Base-by-base conservation (phyloP, 2,888 invertebrate genomes). In the Dyspetes luteomarginatus region DNA sequence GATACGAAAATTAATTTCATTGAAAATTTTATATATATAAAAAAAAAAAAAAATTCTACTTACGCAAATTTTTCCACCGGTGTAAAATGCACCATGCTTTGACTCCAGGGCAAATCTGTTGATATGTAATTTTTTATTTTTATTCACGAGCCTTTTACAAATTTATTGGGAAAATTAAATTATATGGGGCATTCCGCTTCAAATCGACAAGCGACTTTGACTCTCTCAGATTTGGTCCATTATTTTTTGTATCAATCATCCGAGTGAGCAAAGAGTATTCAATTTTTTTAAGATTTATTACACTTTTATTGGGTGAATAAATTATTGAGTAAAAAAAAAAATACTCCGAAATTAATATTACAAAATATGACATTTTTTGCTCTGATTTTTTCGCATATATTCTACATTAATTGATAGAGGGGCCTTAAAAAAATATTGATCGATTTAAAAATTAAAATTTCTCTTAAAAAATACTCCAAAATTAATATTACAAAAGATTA, bases 21-120 rank as follows among this genome's bases (percentile, higher is more conserved):
- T 65, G 4, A 73, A 26, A 15, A 36, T 72, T 15, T 24, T 74
- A 12, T 64, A 19, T 7, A 58, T 73, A 55, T 48, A 72, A 43
- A 60, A 65, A 36, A 41, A 56, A 48, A 69, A 67, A 60, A 43
- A 81, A 22, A 22, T 50, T 19, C 1, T 2, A 77, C 72, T 72
- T 50, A 76, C 78, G 28, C 36, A 73, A 24, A 77, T 65, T 58
- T 43, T 94, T 73, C 97, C 97, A 5, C 97, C 97, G 0, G 96
- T 96, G 87, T 95, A 97, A 90, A 97, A 97, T 24, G 97, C 96
- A 77, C 95, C 95, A 89, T 95, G 94, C 86, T 95, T 95, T 2
- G 94, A 93, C 87, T 95, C 94, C 68, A 95, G 95, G 79, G 96
- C 95, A 92, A 95, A 97, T 82, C 97, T 97, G 88, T 56, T 92